A percentile compares a stretch with the other conserved stretches of the same genome.
Evolutionary conservation across 35 echinoderm and acorn worm species (phyloP).

Genomic region (Antedon bifida): DNA sequence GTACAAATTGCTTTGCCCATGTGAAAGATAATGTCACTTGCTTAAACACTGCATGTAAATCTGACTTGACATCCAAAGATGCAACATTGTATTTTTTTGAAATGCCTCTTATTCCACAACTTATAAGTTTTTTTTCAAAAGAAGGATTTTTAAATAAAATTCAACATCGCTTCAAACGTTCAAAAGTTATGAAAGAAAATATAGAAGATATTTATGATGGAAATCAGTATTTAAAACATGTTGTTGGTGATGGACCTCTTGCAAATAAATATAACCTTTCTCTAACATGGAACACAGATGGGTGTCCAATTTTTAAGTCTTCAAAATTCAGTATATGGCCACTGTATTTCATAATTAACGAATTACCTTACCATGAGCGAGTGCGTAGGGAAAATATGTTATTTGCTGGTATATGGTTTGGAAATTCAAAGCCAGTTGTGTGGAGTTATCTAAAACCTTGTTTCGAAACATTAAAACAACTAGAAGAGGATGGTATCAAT

Average conservation of each 20-base stretch:
- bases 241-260: constrained; percentile 14
- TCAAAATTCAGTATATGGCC: constrained; percentile 48
- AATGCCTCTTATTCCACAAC: not conserved
- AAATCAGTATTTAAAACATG: constrained; percentile 13
- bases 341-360: constrained; percentile 41
- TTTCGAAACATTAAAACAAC: not conserved
- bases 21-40: not conserved
- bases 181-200: constrained; percentile 2
- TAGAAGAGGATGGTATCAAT: constrained; percentile 1
- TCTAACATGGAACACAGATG: constrained; percentile 53
- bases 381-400: constrained; percentile 32
- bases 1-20: too few species aligned
- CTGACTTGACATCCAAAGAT: not conserved
- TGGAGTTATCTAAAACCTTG: constrained; percentile 12
- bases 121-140: not conserved
- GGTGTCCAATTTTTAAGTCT: constrained; percentile 61
- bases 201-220: constrained; percentile 70
- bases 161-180: constrained; percentile 10
- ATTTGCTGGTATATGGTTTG: constrained; percentile 49
- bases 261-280: constrained; percentile 29
- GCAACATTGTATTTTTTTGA: not conserved
- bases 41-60: not conserved
- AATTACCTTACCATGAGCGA: constrained; percentile 23
- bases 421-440: constrained; percentile 10
- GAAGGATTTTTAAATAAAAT: constrained; percentile 7